Evolutionary conservation across 1,140 invertebrate genomes (phyloP), one percentile per base, ranked within the genome.

Genomic region (Drosophila pseudoobscura): DNA sequence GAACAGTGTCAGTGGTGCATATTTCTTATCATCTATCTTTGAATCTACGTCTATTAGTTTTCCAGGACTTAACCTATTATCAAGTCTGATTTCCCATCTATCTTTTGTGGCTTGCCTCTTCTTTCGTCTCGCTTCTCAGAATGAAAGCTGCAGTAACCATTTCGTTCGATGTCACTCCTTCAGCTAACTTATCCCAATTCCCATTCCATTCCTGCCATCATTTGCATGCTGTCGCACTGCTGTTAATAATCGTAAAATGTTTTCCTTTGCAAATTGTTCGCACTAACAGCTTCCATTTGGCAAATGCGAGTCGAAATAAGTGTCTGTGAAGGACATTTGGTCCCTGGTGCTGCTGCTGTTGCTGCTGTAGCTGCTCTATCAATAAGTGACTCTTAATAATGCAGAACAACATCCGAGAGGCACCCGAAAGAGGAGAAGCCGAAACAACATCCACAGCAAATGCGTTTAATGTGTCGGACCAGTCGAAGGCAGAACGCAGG

Each of bases 311-410:
- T 22, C 62, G 52, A 52, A 41, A 41, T 64, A 46, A 29, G 11
- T 43, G 26, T 53, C 52, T 9, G 45, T 22, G 24, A 50, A 49
- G 51, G 63, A 69, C 66, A 56, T 39, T 44, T 35, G 45, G 39
- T 44, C 20, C 39, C 39, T 57, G 35, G 35, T 39, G 35, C 35
- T 39, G 35, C 35, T 39, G 35, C 3, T 13, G 35, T 1, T 39
- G 35, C 3, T 39, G 35, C 35, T 13, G 35, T 31, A 52, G 49
- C 24, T 44, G 59, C 56, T 46, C 61, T 53, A 70, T 80, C 76
- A 68, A 80, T 82, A 78, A 82, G 59, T 82, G 76, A 73, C 80
- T 77, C 66, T 59, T 44, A 75, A 76, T 61, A 72, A 71, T 65
- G 61, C 46, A 73, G 29, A 66, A 76, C 58, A 57, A 50, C 43